Base-by-base conservation (phyloP, 2,797 vertebrate species). In the Scolopax bukidnonensis region DNA sequence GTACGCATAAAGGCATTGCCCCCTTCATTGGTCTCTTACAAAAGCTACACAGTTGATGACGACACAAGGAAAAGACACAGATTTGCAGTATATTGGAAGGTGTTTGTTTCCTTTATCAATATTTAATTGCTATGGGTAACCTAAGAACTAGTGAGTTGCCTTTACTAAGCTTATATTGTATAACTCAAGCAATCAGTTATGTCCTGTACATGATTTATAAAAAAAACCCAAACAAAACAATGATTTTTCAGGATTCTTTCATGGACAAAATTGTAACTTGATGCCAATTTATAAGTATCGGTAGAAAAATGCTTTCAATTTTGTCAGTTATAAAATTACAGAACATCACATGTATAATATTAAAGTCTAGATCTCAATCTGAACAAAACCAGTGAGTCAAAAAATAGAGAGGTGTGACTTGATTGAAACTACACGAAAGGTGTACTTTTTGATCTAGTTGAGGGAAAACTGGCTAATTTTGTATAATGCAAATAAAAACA, bases 121-220 rank as follows among this genome's bases (percentile, higher is more conserved):
- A 98, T 98, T 99, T 99, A 97, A 98, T 98, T 96, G 96, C 96
- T 97, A 92, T 96, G 77, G 97, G 98, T 98, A 98, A 99, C 97
- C 94, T 71, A 98, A 99, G 97, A 98, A 97, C 92, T 40, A 50
- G 50, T 50, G 64, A 94, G 45, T 94, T 93, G 75, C 85, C 86
- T 95, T 90, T 75, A 82, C 45, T 70, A 86, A 6, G 33, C 17
- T 92, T 95, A 95, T 93, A 96, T 80, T 86, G 33, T 94, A 91
- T 54, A 68, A 73, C 89, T 23, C 16, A 84, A 83, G 30, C 23
- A 25, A 71, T 68, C 18, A 63, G 21, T 73, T 10, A 67, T 64
- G 36, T 5, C 18, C 54, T 78, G 27, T 28, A n/a, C 30, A 65
- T 32, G 20, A 73, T 63, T 41, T 41, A 41, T 41, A 3, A 40